Conservation (phyloP, 2,113 vertebrate genomes). For the Andinoacara biseriatus region DNA sequence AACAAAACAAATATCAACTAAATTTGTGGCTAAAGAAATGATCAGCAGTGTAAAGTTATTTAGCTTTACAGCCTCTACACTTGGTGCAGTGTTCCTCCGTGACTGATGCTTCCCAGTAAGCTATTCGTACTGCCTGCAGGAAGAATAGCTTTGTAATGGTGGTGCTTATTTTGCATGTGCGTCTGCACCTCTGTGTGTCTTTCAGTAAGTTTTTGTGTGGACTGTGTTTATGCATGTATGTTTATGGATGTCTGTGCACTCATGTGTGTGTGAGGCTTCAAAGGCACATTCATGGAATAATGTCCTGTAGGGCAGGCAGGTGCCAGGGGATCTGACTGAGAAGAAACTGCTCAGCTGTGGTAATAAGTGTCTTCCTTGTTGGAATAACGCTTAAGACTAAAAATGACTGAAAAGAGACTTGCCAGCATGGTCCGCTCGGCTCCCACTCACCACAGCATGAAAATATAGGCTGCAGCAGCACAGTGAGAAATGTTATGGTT, state of each 20-base stretch:
- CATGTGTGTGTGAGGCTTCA: conserved; percentile 4
- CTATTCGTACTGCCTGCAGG: not conserved
- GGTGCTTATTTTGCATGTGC: conserved; percentile 23
- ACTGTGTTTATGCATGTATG: not conserved
- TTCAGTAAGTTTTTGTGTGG: not conserved
- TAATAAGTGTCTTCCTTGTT: conserved; percentile 54
- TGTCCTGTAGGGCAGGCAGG: conserved; percentile 34
- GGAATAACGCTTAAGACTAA: conserved; percentile 48
- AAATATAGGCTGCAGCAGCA: conserved; percentile 50
- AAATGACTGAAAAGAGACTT: conserved; percentile 47
- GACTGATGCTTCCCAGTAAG: conserved; percentile 32
- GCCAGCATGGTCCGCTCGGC: conserved; percentile 27
- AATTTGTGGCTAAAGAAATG: not conserved
- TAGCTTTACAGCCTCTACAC: not conserved
- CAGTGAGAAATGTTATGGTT: conserved; percentile 42
- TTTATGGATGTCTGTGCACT: conserved; percentile 1
- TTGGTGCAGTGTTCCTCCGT: not conserved
- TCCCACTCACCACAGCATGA: conserved; percentile 46
- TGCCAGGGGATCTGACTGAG: conserved; percentile 34
- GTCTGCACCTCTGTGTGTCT: not conserved
- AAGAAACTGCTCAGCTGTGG: conserved; percentile 32
- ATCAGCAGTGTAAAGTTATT: conserved; percentile 18
- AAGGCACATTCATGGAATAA: conserved; percentile 20
- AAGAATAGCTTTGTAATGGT: conserved; percentile 16
- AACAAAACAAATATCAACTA: not conserved